Conservation (phyloP, 2,888 invertebrate species). For the Drosophila testacea region DNA sequence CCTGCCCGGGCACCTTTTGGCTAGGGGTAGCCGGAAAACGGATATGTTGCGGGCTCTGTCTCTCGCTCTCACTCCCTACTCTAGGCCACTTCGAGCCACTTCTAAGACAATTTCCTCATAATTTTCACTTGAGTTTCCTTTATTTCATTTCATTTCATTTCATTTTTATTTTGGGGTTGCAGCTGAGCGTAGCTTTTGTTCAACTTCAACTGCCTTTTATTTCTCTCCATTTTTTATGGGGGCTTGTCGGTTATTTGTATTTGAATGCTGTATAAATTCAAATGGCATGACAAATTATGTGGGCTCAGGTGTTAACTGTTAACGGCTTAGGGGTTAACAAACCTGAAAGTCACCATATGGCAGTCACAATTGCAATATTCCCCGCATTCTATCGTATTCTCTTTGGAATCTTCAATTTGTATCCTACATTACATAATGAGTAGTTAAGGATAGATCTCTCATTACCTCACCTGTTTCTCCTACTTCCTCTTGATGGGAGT, state of each 20-base stretch:
- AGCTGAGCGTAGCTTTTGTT: conserved; percentile 60
- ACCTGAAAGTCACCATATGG: conserved; percentile 69
- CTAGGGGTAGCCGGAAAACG: conserved; percentile 79
- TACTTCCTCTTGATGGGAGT: conserved; percentile 27
- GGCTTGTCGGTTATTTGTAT: conserved; percentile 62
- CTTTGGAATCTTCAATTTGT: background rate
- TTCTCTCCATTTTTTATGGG: conserved; percentile 55
- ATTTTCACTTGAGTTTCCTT: conserved; percentile 43
- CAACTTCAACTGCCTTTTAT: conserved; percentile 13
- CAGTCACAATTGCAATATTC: conserved; percentile 16
- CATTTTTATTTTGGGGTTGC: conserved; percentile 65
- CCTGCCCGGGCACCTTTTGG: conserved; percentile 74
- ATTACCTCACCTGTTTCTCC: background rate
- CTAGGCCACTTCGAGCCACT: conserved; percentile 38
- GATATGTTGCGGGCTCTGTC: conserved; percentile 56
- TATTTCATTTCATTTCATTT: conserved; percentile 13
- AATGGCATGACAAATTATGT: conserved; percentile 82
- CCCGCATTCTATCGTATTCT: background rate
- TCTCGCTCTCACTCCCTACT: conserved; percentile 7
- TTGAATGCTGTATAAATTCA: conserved; percentile 73
- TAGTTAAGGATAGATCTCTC: conserved; percentile 1
- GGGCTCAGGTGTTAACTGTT: conserved; percentile 83
- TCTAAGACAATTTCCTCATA: conserved; percentile 68
- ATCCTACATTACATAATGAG: conserved; percentile 8
- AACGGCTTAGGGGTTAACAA: conserved; percentile 73